Percentiles rank a stretch among this genome's conserved stretches.
These are phyloP conservation scores for Noctua comes DNA, from an alignment of 2,888 invertebrate species.

Conservation along the genomic window DNA sequence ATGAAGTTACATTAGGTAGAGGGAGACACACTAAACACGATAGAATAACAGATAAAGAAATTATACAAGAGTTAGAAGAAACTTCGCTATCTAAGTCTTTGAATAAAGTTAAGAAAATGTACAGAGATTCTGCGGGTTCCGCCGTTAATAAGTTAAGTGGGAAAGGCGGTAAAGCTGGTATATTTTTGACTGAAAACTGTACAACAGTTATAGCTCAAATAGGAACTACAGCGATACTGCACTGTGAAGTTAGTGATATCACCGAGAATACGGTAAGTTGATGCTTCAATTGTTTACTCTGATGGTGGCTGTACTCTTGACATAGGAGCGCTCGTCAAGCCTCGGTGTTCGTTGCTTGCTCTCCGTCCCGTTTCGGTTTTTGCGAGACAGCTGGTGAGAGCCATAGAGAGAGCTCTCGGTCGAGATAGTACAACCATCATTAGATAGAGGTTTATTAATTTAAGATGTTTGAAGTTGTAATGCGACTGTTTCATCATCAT, in stretches of 20 bases:
- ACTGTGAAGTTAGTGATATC: constrained; percentile 92
- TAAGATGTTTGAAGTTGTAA: not conserved
- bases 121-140: constrained; percentile 86
- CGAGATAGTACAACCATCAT: not conserved
- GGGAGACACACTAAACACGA: constrained; percentile 78
- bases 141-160: constrained; percentile 85
- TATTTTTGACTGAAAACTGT: constrained; percentile 91
- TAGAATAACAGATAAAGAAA: constrained; percentile 80
- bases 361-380: not conserved
- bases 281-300: not conserved
- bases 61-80: constrained; percentile 80
- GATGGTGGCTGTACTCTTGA: not conserved
- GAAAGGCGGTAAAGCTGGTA: constrained; percentile 82
- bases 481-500: not conserved
- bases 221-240: constrained; percentile 91
- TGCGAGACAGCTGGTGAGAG: not conserved
- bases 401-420: not conserved
- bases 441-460: not conserved
- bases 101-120: constrained; percentile 88
- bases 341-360: not conserved
- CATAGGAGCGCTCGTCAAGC: not conserved
- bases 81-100: constrained; percentile 78
- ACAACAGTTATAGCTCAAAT: constrained; percentile 92
- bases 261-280: constrained; percentile 91
- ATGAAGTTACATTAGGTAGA: constrained; percentile 74